These are phyloP conservation scores for Laticauda laticaudata DNA, from an alignment of 2,113 vertebrate species.

Conservation along the genomic window DNA sequence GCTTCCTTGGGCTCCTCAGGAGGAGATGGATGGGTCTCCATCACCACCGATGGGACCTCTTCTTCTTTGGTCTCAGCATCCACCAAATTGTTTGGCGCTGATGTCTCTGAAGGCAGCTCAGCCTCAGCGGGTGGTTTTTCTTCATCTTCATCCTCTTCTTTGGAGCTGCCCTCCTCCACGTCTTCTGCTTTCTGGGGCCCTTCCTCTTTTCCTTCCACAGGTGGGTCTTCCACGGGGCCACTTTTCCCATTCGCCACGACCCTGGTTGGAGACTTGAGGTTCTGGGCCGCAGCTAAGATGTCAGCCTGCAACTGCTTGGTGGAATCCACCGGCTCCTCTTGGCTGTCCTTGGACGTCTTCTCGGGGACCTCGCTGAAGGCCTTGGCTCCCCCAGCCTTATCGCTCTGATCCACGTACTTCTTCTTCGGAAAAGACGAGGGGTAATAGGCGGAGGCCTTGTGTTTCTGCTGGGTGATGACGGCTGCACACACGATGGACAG, in stretches of 20 bases:
- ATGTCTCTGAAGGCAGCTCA: background rate
- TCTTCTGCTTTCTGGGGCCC: background rate
- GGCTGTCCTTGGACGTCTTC: slow-evolving; percentile 43
- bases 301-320: slow-evolving; percentile 80
- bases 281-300: slow-evolving; percentile 79
- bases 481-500: slow-evolving; percentile 91
- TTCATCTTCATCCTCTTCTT: rapidly evolving
- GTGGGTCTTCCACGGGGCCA: slow-evolving; percentile 35
- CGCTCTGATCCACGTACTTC: slow-evolving; percentile 79
- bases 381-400: slow-evolving; percentile 67
- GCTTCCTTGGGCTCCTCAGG: slow-evolving; percentile 16
- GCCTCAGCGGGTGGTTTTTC: rapidly evolving
- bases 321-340: slow-evolving; percentile 69
- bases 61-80: background rate
- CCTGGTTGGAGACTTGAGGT: slow-evolving; percentile 78
- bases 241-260: slow-evolving; percentile 61
- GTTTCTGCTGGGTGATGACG: slow-evolving; percentile 85
- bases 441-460: slow-evolving; percentile 90
- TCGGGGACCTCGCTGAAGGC: slow-evolving; percentile 76
- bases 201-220: background rate
- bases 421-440: slow-evolving; percentile 83
- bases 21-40: background rate
- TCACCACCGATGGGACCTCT: background rate
- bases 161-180: background rate
- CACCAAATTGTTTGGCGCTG: background rate